Evolutionary conservation across 2,113 vertebrate genomes (phyloP).

Genomic region (Alectura lathami): DNA sequence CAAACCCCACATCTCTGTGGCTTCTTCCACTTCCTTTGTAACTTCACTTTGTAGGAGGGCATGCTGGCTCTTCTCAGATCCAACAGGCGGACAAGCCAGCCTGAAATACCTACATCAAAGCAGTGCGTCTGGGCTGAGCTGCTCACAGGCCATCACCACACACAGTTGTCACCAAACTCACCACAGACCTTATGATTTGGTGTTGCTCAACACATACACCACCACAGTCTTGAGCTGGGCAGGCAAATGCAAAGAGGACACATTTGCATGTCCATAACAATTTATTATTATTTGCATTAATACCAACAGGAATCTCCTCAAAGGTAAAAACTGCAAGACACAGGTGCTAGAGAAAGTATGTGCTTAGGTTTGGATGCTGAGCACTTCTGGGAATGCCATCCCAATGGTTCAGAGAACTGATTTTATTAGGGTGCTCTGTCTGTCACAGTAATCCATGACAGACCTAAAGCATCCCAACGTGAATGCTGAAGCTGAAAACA

Average conservation of each 20-base stretch:
- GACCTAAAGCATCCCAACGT: neutral
- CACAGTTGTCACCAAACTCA: neutral
- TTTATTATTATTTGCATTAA: too few relatives aligned
- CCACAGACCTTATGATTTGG: accelerated
- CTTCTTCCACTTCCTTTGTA: neutral
- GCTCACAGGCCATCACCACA: neutral
- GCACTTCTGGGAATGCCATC: neutral
- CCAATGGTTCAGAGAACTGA: neutral
- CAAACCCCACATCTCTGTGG: neutral
- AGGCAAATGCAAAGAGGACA: neutral
- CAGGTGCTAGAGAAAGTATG: neutral
- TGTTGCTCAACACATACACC: neutral
- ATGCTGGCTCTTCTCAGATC: neutral
- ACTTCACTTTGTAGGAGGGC: neutral
- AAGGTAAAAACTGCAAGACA: accelerated
- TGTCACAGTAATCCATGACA: neutral
- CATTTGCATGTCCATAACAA: accelerated
- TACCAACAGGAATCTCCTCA: neutral
- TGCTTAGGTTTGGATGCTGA: neutral
- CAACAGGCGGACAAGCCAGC: accelerated
- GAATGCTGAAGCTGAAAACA: neutral
- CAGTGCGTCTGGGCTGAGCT: neutral
- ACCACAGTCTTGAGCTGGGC: neutral
- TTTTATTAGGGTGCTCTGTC: neutral
- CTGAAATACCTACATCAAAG: neutral